A percentile compares a stretch with the other conserved stretches of the same genome.
Evolutionary conservation across 2,888 invertebrate species (phyloP).

Genomic region (Barypeithes pellucidus): DNA sequence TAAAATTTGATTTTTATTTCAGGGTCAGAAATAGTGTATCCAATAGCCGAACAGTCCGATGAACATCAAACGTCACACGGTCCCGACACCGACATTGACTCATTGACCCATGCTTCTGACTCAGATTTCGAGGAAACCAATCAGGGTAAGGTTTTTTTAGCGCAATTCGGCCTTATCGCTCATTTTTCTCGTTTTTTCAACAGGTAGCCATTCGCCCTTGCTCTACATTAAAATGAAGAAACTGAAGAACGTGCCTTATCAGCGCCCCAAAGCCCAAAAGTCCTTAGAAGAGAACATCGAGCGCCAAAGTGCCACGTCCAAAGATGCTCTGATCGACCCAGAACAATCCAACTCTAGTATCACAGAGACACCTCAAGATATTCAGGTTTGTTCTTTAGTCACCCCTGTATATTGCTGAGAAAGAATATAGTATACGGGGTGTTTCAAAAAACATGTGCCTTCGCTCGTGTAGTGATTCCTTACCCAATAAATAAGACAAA

Average conservation of each 20-base stretch:
- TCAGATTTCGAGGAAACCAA: slow-evolving; percentile 81
- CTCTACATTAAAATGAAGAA: slow-evolving; percentile 67
- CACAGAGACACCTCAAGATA: slow-evolving; percentile 67
- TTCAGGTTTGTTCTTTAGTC: no score
- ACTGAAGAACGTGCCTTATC: slow-evolving; percentile 62
- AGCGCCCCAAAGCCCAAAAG: not conserved
- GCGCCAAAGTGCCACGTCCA: slow-evolving; percentile 77
- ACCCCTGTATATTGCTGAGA: no score
- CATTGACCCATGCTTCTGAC: slow-evolving; percentile 75
- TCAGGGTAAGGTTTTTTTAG: slow-evolving; percentile 71
- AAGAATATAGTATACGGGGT: no score
- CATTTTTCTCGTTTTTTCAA: not conserved
- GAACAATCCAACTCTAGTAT: slow-evolving; percentile 72
- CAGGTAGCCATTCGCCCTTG: slow-evolving; percentile 78
- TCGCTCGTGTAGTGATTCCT: no score
- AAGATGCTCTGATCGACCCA: slow-evolving; percentile 79
- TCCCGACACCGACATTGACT: slow-evolving; percentile 76
- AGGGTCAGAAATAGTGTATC: slow-evolving; percentile 84
- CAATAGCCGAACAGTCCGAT: slow-evolving; percentile 89
- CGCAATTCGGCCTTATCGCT: no score
- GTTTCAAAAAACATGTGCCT: no score
- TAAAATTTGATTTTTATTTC: not conserved
- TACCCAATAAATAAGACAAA: no score
- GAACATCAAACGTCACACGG: slow-evolving; percentile 81
- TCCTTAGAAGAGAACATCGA: slow-evolving; percentile 42